Base-by-base conservation (phyloP, 2,888 invertebrate genomes). In the Reticulitermes lucifugus region DNA sequence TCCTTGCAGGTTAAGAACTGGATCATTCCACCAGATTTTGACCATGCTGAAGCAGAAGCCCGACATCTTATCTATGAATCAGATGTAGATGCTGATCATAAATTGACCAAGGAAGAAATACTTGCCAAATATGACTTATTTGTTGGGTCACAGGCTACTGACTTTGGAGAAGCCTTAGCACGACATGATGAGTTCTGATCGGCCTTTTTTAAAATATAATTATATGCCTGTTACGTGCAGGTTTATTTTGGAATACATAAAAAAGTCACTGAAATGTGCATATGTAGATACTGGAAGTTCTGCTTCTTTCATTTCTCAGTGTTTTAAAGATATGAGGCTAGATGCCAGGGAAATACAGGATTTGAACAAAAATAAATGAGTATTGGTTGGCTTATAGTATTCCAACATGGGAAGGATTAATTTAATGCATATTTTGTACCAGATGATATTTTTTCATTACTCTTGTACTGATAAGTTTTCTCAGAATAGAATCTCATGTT, bases 101-200 rank as follows among this genome's bases (percentile, higher is more conserved):
- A 95, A 89, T 93, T 99, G 51, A 96, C 96, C 14, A 96, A 96
- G 90, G 94, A 95, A 0, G 99, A 99, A 91, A 95, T 99, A 59
- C 91, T 99, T 43, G 95, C 96, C 84, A 99, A 99, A 90, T 99
- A 99, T 90, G 99, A 99, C 91, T 92, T 99, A 18, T 99, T 99
- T 91, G 99, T 99, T 7, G 99, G 99, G 65, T 99, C 99, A 0
- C 99, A 99, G 91, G 99, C 98, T 1, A 99, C 99, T 0, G 99
- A 99, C 92, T 99, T 99, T 90, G 99, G 99, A 0, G 98, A 99
- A 90, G 98, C 98, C 10, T 92, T 99, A 25, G 95, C 96, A 1
- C 94, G 98, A 88, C 99, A 99, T 89, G 99, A 99, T 90, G 99
- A 99, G 91, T 98, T 99, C 92, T 99, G 94, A 77, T 80, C 18